These are phyloP conservation scores for Bucorvus abyssinicus DNA, from an alignment of 2,797 vertebrate species.

Conservation along the genomic window DNA sequence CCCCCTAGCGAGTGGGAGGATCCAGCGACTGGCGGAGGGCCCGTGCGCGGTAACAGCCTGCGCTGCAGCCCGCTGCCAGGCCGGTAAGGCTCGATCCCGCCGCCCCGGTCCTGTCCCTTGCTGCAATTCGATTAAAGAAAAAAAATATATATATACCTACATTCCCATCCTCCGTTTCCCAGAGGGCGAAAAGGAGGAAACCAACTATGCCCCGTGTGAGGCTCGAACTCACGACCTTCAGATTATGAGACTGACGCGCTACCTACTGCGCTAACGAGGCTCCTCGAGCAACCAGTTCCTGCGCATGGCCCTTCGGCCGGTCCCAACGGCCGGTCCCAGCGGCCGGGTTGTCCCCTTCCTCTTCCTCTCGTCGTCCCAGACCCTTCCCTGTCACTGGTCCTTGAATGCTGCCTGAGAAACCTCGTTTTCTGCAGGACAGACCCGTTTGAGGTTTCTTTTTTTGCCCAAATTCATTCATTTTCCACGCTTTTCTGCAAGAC, in stretches of 20 bases:
- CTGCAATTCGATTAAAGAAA: not conserved
- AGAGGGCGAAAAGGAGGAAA: not conserved
- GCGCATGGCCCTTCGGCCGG: no score
- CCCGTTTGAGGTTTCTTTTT: no score
- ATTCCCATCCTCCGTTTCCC: no score
- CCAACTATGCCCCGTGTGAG: constrained; percentile 70
- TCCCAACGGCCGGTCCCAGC: no score
- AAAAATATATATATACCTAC: no score
- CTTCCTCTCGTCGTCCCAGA: no score
- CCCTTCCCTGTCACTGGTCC: rapidly evolving
- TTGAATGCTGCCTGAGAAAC: rapidly evolving
- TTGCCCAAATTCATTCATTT: not conserved
- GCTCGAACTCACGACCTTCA: constrained; percentile 80
- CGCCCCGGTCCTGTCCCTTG: no score
- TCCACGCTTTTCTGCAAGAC: not conserved
- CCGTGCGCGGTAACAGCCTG: not conserved
- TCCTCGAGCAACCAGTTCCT: no score
- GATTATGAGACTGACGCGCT: constrained; percentile 79
- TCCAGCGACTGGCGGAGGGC: not conserved
- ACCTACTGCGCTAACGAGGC: constrained; percentile 79
- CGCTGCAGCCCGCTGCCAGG: not conserved
- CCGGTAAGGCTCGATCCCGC: rapidly evolving
- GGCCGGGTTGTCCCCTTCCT: no score
- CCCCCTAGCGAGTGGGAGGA: not conserved
- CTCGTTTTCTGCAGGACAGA: rapidly evolving